These are phyloP conservation scores for Vannuccia rotundouncinata DNA, from an alignment of 2,888 invertebrate species.

Conservation along the genomic window DNA sequence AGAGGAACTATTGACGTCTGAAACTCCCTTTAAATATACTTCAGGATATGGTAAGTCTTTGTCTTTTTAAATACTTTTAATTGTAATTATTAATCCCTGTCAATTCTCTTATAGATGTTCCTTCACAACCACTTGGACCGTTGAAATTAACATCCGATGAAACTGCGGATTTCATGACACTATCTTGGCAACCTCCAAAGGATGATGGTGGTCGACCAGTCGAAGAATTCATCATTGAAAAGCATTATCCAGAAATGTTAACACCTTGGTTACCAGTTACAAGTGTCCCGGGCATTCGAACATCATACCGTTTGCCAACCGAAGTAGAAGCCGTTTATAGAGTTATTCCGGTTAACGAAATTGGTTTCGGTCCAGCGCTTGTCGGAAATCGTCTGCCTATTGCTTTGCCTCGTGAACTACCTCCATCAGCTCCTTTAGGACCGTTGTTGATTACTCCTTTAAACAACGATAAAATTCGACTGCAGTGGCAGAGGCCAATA, in stretches of 20 bases:
- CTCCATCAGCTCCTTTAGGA: constrained; percentile 31
- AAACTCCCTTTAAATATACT: constrained; percentile 8
- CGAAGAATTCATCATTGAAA: constrained; percentile 29
- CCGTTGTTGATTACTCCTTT: constrained; percentile 62
- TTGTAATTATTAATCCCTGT: no score
- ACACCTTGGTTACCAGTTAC: neutral
- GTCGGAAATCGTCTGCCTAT: neutral
- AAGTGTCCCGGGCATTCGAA: neutral
- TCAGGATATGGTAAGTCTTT: neutral
- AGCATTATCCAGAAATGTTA: neutral
- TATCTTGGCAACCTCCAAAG: constrained; percentile 49
- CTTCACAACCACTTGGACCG: constrained; percentile 50
- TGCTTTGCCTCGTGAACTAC: neutral
- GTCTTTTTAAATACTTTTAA: no score
- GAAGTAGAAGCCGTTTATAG: neutral
- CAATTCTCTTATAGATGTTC: constrained; percentile 39
- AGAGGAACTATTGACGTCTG: constrained; percentile 37
- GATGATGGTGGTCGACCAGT: constrained; percentile 48
- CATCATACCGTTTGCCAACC: neutral
- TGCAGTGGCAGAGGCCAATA: constrained; percentile 37
- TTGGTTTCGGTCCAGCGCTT: neutral
- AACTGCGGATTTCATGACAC: constrained; percentile 40
- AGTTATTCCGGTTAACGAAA: neutral
- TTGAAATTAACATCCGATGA: constrained; percentile 46
- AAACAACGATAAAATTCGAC: constrained; percentile 33